phyloP scores from a whole-genome alignment of 2,888 invertebrate species.

The Ceramica pisi region DNA sequence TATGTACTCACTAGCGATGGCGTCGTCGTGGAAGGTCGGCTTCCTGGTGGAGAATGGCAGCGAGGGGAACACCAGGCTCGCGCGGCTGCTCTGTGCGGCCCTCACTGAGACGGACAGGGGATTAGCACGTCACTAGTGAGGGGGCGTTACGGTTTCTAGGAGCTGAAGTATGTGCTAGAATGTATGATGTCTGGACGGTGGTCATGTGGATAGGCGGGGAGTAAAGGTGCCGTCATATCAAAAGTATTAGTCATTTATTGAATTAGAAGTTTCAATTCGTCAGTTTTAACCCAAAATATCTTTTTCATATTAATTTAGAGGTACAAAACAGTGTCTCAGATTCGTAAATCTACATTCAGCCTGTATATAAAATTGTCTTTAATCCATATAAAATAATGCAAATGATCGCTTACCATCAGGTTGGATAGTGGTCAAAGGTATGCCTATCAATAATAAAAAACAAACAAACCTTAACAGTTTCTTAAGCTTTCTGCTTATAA shows the following conservation, averaged over 20 bases:
- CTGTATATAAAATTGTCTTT: background rate
- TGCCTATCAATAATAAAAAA: too few species aligned
- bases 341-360: background rate
- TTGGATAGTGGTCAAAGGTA: too few species aligned
- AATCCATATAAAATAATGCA: background rate
- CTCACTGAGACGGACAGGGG: slow-evolving; percentile 77
- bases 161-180: slow-evolving; percentile 34
- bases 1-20: slow-evolving; percentile 85
- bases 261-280: too few species aligned
- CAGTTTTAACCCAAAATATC: too few species aligned
- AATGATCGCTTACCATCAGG: too few species aligned
- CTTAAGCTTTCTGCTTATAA: too few species aligned
- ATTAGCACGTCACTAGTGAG: slow-evolving; percentile 58
- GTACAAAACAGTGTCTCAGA: background rate
- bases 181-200: background rate
- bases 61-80: slow-evolving; percentile 94
- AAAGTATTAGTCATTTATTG: background rate
- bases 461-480: too few species aligned
- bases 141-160: slow-evolving; percentile 7
- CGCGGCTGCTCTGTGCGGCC: slow-evolving; percentile 93
- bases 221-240: background rate
- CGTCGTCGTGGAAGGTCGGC: slow-evolving; percentile 89
- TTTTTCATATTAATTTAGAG: background rate
- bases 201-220: too few species aligned
- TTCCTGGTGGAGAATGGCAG: slow-evolving; percentile 91